A percentile compares a stretch with the other conserved stretches of the same genome.
Evolutionary conservation across 2,888 invertebrate species (phyloP).

Genomic region (Globia sparganii): DNA sequence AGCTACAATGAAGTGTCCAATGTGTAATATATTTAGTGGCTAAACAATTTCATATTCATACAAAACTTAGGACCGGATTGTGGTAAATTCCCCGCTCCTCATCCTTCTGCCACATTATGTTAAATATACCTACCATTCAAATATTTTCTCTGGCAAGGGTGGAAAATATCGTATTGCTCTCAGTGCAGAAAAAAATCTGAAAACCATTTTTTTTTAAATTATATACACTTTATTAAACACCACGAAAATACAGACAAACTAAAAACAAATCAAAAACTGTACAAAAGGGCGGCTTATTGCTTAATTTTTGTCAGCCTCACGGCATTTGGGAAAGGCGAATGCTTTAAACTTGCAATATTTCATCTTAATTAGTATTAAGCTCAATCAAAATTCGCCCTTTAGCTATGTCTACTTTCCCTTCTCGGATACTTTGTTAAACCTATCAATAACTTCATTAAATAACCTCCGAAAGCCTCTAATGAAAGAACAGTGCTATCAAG

Average conservation of each 20-base stretch:
- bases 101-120: no score
- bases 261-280: background rate
- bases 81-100: background rate
- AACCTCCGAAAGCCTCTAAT: slow-evolving; percentile 33
- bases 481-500: slow-evolving; percentile 58
- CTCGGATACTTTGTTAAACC: background rate
- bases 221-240: no score
- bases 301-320: background rate
- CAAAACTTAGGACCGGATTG: background rate
- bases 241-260: background rate
- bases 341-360: background rate
- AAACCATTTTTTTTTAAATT: no score
- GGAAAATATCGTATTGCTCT: no score
- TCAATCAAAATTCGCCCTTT: background rate
- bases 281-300: background rate
- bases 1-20: no score
- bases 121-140: no score
- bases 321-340: background rate
- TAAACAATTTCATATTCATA: no score
- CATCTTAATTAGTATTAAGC: background rate
- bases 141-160: no score
- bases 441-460: slow-evolving; percentile 5
- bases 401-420: background rate
- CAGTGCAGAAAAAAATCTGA: no score
- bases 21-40: no score